Base-by-base conservation (phyloP, 2,797 vertebrate genomes). In the Sebastolobus alascanus region DNA sequence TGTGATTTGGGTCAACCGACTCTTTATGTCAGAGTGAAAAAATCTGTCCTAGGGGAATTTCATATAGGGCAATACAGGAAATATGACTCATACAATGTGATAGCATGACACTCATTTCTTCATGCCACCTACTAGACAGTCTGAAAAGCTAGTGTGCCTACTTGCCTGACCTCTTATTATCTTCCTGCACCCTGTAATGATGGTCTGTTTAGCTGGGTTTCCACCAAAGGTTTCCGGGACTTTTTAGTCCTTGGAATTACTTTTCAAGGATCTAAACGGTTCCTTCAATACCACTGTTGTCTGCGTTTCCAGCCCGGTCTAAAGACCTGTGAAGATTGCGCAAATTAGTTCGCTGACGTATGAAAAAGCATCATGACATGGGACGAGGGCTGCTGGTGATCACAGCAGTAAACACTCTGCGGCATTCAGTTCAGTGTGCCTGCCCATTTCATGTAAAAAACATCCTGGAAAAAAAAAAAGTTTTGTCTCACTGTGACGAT, bases 21-120 rank as follows among this genome's bases (percentile, higher is more conserved):
- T 52, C 11, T 38, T 43, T 10, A 54, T 40, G 46, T 56, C 14
- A 65, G 8, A 66, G 7, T 31, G 40, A 38, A 25, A 71, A 54
- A 20, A 25, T 13, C 7, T 43, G 20, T 58, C n/a, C 10, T 20
- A 0, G 9, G 37, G 69, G 65, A 18, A 31, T 40, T 71, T 85
- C 69, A 25, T 16, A 9, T 8, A 81, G 10, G 54, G 13, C 29
- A 25, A 31, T 56, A 71, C 68, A 31, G 72, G 80, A 84, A 86
- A 69, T 46, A 46, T 86, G 91, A 93, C 73, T 90, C 75, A 89
- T n/a, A 35, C 7, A 46, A 29, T 55, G 11, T 11, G 4, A 83
- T 56, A 35, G 33, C 46, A 71, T 75, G 60, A 86, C 46, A 71
- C 27, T 18, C 11, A 3, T 38, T 76, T 66, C 22, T 56, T 35